Evolutionary conservation across 2,888 invertebrate genomes (phyloP), one percentile per base, ranked within the genome.

Genomic region (Bombyx huttoni): DNA sequence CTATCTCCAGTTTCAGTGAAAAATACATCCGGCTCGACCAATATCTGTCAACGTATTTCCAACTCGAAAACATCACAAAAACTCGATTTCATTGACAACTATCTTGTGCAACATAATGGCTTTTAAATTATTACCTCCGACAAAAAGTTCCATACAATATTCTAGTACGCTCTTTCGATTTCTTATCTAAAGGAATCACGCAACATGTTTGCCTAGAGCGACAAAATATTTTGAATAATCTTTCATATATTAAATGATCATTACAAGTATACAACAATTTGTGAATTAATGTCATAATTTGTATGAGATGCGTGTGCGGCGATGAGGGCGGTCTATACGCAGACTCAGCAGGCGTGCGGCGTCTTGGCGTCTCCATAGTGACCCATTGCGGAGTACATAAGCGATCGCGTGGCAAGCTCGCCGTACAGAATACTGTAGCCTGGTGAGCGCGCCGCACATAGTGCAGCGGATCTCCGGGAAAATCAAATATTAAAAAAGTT

Each of bases 1-100:
- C 73, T 75, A 74, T 75, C 76, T 85, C 77, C 82, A 86, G 87
- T 86, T 87, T 85, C 70, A 69, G 69, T 75, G 81, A 82, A 86
- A 83, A 75, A 82, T 73, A 83, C 83, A 87, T 86, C 87, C 87
- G 85, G 75, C 71, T 69, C 75, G 81, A 75, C 74, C 86, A 86
- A 86, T 86, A 86, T 86, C 82, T 86, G 86, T 85, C 86, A 85
- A 80, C 83, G 82, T 85, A 81, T 85, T 86, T 81, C 84, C 79
- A 76, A 73, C 65, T 73, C 69, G 70, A 72, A 77, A 73, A 79
- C 86, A 85, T 87, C 86, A 85, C 83, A 87, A 87, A 84, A 86
- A 86, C 86, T 81, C 70, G 85, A 80, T 87, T 82, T 79, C 86
- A 86, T 85, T 86, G 86, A 85, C 84, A 79, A 76, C 79, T 72